These are phyloP conservation scores for Eucidaris tribuloides DNA, from an alignment of 35 echinoderm and acorn worm genomes.

Conservation along the genomic window DNA sequence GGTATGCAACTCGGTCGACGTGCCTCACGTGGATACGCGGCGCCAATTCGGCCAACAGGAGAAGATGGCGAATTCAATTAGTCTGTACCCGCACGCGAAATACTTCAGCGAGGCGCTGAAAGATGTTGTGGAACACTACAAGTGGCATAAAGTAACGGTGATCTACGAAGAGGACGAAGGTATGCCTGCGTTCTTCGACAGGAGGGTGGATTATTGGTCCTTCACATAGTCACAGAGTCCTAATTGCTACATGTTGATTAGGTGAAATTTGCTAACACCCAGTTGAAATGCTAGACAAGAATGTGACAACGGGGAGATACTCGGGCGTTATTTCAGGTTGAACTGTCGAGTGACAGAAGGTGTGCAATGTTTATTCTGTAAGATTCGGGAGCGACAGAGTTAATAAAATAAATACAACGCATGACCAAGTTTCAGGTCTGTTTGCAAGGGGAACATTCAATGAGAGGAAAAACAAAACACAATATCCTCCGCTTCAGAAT, in stretches of 20 bases:
- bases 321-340: background rate
- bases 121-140: constrained; percentile 46
- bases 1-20: constrained; percentile 70
- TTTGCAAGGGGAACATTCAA: too few relatives aligned
- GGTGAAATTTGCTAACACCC: background rate
- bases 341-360: background rate
- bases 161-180: constrained; percentile 72
- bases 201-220: too few relatives aligned
- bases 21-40: constrained; percentile 76
- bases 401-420: too few relatives aligned
- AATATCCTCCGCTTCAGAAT: too few relatives aligned
- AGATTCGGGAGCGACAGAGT: background rate
- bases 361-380: background rate
- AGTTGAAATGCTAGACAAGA: background rate
- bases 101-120: constrained; percentile 50
- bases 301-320: too few relatives aligned
- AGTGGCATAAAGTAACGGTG: constrained; percentile 64
- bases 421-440: too few relatives aligned
- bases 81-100: constrained; percentile 39
- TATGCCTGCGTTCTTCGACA: constrained; percentile 2
- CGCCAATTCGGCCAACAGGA: background rate
- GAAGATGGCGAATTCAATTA: constrained; percentile 39
- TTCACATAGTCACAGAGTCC: background rate
- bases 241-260: background rate
- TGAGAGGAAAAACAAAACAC: too few relatives aligned